Percentiles rank a stretch among this genome's conserved stretches.
phyloP scores from a whole-genome alignment of 2,888 invertebrate species.

The Drosophila ezoana region DNA sequence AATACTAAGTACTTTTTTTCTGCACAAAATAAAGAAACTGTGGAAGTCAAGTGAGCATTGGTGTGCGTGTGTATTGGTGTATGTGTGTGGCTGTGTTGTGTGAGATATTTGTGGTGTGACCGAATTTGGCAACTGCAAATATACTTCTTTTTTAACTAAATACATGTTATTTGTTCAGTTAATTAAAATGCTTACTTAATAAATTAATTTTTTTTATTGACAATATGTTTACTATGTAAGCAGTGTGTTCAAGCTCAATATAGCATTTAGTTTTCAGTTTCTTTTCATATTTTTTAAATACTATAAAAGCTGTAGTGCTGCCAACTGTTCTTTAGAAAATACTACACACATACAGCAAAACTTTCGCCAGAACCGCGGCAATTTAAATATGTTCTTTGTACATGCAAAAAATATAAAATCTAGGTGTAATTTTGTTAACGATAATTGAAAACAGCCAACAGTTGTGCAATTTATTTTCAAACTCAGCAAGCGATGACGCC shows the following conservation, averaged over 20 bases:
- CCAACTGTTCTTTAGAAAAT: conserved; percentile 39
- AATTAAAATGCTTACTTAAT: neutral
- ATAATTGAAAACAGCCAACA: conserved; percentile 7
- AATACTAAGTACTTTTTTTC: conserved; percentile 52
- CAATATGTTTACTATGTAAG: neutral
- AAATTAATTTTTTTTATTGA: neutral
- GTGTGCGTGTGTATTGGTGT: conserved; percentile 60
- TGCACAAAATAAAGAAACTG: conserved; percentile 73
- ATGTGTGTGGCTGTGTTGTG: conserved; percentile 36
- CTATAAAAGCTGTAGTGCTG: conserved; percentile 20
- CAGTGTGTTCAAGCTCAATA: neutral
- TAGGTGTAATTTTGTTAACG: neutral
- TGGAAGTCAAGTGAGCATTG: conserved; percentile 67
- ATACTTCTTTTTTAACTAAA: neutral
- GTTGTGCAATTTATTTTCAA: conserved; percentile 1
- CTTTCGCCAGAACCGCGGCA: conserved; percentile 16
- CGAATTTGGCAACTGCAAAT: conserved; percentile 17
- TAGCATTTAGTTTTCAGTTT: neutral
- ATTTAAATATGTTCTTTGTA: conserved; percentile 16
- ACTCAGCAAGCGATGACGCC: neutral
- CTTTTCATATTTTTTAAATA: neutral
- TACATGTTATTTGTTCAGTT: conserved; percentile 15
- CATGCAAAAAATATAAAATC: neutral
- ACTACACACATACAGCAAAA: neutral
- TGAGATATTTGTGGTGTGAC: conserved; percentile 44